Evolutionary conservation across 2,113 vertebrate species (phyloP), one percentile per base, ranked within the genome.

Genomic region (Seriola aureovittata): DNA sequence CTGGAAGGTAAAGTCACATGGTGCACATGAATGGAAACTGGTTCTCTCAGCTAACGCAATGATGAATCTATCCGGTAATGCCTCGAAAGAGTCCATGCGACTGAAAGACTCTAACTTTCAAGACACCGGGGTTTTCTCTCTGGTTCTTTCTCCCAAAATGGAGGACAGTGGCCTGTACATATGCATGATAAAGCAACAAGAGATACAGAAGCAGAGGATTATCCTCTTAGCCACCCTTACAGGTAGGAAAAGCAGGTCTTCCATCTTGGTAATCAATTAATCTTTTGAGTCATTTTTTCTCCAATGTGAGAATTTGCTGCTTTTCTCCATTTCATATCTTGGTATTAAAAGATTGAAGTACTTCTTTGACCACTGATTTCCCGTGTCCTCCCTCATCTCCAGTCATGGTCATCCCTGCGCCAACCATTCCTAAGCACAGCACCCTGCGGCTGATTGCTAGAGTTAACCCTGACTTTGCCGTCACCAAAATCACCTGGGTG

Each of bases 211-310:
- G 72, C 63, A 92, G 80, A 92, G 13, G 81, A 84, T 82, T 32
- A 85, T 93, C 66, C 89, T 95, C 21, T 83, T 96, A 57, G 91
- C 82, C 17, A 23, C 95, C n/a, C 85, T 95, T 14, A 88, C 71
- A 93, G 89, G 95, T 96, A 92, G 38, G 60, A 85, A 62, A 81
- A 14, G 10, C 17, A 55, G 4, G 0, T 52, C 8, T 8, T 21
- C 17, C 19, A 50, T 50, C 17, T 50, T 52, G 42, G 14, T 48
- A 5, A 48, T 48, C 46, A 48, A 1, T 48, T 16, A 17, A 48
- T 17, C 46, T 5, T 48, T 48, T 48, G 5, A 42, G 40, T 42
- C 8, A 42, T 11, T 48, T 48, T 48, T 14, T 16, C 46, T 48
- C 5, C 42, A 44, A 11, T 44, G 46, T 50, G 46, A 50, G 16